These are phyloP conservation scores for Drosophila infuscata DNA, from an alignment of 2,888 invertebrate genomes.

Conservation along the genomic window DNA sequence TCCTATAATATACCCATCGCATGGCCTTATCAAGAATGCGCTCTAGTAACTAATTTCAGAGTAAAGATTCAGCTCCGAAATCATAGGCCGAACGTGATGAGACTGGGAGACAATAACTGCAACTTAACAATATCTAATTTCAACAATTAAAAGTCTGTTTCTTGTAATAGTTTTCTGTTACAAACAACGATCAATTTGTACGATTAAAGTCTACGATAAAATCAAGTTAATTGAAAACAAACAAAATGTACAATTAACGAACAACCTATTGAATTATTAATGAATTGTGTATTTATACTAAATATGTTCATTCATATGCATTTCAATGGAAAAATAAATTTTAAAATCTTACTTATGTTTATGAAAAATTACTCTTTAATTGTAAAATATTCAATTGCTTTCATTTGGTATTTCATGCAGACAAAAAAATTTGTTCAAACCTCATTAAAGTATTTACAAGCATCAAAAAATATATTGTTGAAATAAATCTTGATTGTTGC, in stretches of 20 bases:
- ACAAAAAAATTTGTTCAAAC: background rate
- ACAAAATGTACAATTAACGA: background rate
- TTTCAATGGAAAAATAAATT: background rate
- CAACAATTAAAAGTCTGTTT: background rate
- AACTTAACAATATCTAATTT: background rate
- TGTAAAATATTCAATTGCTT: background rate
- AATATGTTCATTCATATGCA: background rate
- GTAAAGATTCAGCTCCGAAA: slow-evolving; percentile 18
- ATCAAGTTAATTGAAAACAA: background rate
- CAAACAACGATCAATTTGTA: slow-evolving; percentile 35
- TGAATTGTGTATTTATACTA: background rate
- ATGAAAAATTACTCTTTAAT: background rate
- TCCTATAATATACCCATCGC: slow-evolving; percentile 2
- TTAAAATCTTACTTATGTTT: background rate
- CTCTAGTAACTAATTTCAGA: slow-evolving; percentile 13
- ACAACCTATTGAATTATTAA: background rate
- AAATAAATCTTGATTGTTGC: background rate
- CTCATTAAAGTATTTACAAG: background rate
- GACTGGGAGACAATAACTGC: no score
- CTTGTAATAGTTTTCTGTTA: slow-evolving; percentile 29
- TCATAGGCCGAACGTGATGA: slow-evolving; percentile 30
- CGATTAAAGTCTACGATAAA: slow-evolving; percentile 27
- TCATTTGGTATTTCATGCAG: background rate
- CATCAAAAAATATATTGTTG: background rate
- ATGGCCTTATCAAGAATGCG: background rate